These are phyloP conservation scores for Tetragonula clypearis DNA, from an alignment of 1,140 invertebrate genomes.

Conservation along the genomic window DNA sequence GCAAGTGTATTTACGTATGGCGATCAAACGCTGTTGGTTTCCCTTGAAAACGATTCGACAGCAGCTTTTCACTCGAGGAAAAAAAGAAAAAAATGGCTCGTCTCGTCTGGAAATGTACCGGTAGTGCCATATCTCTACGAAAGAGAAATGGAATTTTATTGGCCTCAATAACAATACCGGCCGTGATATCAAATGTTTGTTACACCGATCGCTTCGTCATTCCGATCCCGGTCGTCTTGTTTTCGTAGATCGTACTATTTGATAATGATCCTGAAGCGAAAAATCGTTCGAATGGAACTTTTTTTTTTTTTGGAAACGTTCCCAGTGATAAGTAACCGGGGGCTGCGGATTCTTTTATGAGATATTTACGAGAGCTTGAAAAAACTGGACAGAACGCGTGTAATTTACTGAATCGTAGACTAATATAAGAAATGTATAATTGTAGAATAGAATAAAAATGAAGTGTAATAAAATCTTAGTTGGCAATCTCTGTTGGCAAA, in stretches of 20 bases:
- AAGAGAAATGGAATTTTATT: constrained; percentile 9
- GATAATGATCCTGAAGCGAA: neutral
- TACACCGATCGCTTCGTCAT: neutral
- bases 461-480: too few relatives aligned
- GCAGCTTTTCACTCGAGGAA: neutral
- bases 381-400: too few relatives aligned
- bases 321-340: neutral
- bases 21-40: neutral
- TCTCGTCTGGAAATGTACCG: neutral
- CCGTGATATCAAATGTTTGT: constrained; percentile 41
- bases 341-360: neutral
- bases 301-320: neutral
- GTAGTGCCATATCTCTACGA: neutral
- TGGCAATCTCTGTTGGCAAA: too few relatives aligned
- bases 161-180: neutral
- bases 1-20: too few relatives aligned
- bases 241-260: constrained; percentile 32
- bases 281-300: constrained; percentile 1
- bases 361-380: neutral
- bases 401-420: too few relatives aligned
- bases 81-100: neutral
- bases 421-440: neutral
- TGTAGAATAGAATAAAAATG: too few relatives aligned
- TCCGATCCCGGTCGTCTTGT: neutral
- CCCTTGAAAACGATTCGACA: neutral